Evolutionary conservation across 35 echinoderm and acorn worm species (phyloP).

Genomic region (Hemicentrotus pulcherrimus): DNA sequence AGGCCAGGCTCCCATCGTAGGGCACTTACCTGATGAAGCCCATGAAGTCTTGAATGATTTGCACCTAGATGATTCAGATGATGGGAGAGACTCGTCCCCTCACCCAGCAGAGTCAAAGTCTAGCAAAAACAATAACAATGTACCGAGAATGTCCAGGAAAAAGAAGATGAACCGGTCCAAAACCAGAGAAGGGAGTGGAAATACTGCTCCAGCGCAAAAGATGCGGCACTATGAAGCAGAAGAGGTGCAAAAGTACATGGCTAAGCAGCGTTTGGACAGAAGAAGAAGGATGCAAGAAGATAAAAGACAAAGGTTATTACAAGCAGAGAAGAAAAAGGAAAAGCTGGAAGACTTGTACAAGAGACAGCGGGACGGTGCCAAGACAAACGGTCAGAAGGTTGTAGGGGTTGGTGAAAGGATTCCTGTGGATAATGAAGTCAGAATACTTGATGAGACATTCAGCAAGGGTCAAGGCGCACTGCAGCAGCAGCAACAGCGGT

Average conservation of each 20-base stretch:
- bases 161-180: background rate
- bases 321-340: conserved; percentile 75
- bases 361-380: conserved; percentile 85
- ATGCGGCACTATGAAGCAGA: conserved; percentile 84
- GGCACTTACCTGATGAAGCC: conserved; percentile 73
- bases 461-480: conserved; percentile 61
- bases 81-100: conserved; percentile 48
- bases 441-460: conserved; percentile 76
- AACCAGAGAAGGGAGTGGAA: background rate
- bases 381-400: conserved; percentile 15
- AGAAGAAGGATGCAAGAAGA: conserved; percentile 84
- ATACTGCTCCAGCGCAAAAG: conserved; percentile 44
- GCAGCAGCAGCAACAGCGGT: background rate
- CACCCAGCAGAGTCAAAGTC: conserved; percentile 30
- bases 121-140: conserved; percentile 54
- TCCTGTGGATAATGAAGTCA: conserved; percentile 11
- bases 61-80: conserved; percentile 65
- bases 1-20: background rate
- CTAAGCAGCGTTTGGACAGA: conserved; percentile 77
- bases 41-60: conserved; percentile 86
- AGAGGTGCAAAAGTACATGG: conserved; percentile 92
- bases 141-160: conserved; percentile 13
- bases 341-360: conserved; percentile 82
- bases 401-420: background rate
- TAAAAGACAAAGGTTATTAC: conserved; percentile 59